Conservation (phyloP, 2,888 invertebrate species). For the Calameuta pallipes region DNA sequence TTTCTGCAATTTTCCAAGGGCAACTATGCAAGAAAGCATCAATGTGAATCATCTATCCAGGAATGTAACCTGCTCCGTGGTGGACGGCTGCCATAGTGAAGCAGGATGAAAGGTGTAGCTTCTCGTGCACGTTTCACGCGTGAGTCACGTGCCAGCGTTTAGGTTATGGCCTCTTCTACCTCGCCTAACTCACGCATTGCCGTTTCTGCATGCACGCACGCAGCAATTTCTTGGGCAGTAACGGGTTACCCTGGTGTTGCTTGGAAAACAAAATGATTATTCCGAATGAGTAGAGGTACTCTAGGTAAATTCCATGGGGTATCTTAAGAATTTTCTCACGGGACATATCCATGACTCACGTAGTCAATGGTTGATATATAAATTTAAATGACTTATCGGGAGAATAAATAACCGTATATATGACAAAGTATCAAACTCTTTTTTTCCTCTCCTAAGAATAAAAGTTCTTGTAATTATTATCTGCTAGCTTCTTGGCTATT, state of each 20-base stretch:
- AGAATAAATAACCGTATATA: neutral
- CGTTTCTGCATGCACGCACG: neutral
- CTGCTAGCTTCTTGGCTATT: neutral
- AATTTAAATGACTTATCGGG: neutral
- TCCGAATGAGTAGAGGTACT: neutral
- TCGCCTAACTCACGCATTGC: neutral
- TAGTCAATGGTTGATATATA: neutral
- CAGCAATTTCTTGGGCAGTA: neutral
- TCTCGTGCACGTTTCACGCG: constrained; percentile 3
- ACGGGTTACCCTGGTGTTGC: neutral
- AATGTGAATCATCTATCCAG: constrained; percentile 17
- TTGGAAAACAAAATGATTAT: neutral
- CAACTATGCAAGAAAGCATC: neutral
- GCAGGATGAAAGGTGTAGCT: neutral
- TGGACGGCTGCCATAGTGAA: neutral
- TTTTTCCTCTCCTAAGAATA: neutral
- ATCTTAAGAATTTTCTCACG: neutral
- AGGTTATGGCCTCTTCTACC: neutral
- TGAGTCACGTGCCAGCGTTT: constrained; percentile 7
- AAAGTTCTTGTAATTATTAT: constrained; percentile 1
- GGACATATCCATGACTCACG: neutral
- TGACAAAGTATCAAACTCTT: neutral
- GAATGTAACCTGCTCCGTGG: constrained; percentile 18
- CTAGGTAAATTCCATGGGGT: neutral
- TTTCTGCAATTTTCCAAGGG: neutral